Percentiles rank a stretch among this genome's conserved stretches.
Conservation (phyloP, 35 echinoderm and acorn worm genomes). For the Ophioderma brevispina region DNA sequence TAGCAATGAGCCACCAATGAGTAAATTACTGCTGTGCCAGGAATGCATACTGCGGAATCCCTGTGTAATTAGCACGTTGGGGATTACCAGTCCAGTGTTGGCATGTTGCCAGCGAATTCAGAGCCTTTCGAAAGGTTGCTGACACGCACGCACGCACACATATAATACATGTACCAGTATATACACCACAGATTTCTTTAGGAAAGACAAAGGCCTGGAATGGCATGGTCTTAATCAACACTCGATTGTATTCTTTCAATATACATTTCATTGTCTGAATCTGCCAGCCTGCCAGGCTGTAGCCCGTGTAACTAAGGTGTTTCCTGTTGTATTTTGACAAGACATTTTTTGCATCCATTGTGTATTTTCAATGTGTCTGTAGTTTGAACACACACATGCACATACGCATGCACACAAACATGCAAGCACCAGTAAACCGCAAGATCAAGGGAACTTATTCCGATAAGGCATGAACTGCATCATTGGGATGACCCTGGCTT, state of each 20-base stretch:
- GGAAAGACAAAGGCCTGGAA: not conserved
- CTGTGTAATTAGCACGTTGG: not conserved
- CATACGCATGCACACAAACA: too few relatives aligned
- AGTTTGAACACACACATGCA: too few relatives aligned
- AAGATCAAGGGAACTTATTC: too few relatives aligned
- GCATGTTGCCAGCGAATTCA: not conserved
- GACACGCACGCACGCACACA: not conserved
- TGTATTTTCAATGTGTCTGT: too few relatives aligned
- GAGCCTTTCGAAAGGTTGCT: not conserved
- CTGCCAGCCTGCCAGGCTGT: not conserved
- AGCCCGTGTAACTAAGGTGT: not conserved
- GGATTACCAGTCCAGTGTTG: constrained; percentile 3
- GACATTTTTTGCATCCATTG: too few relatives aligned
- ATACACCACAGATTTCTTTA: too few relatives aligned
- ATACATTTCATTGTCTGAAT: not conserved
- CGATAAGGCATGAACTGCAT: too few relatives aligned
- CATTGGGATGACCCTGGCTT: too few relatives aligned
- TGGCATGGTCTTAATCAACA: not conserved
- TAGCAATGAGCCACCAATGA: too few relatives aligned
- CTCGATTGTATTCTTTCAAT: not conserved
- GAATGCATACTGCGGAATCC: not conserved
- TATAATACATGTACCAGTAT: too few relatives aligned
- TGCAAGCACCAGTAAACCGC: too few relatives aligned
- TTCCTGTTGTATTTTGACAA: too few relatives aligned
- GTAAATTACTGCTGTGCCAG: not conserved